A percentile compares a stretch with the other conserved stretches of the same genome.
Evolutionary conservation across 2,113 vertebrate genomes (phyloP).

Genomic region (Myanophis thanlyinensis): DNA sequence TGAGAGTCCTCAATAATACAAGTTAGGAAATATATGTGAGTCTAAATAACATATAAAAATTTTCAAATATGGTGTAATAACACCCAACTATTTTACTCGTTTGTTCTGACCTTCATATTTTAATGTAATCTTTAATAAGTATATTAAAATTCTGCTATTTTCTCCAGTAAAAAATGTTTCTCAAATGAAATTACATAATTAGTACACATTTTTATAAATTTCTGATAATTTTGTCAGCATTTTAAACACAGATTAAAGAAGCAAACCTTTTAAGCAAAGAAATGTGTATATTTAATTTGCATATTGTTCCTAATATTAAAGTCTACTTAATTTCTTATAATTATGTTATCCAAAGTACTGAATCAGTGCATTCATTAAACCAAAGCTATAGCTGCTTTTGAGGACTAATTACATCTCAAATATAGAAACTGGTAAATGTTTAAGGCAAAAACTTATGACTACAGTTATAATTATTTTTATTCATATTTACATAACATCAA

Average conservation of each 20-base stretch:
- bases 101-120: neutral
- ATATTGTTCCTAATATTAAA: neutral
- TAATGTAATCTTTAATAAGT: neutral
- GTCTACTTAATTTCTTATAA: neutral
- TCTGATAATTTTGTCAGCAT: neutral
- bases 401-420: neutral
- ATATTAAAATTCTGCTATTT: too few relatives aligned
- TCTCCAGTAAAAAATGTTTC: neutral
- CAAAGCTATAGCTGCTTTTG: neutral
- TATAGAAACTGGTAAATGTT: neutral
- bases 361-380: neutral
- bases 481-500: neutral
- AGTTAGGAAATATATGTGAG: neutral
- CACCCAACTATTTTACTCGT: neutral
- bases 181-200: neutral
- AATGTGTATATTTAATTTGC: neutral
- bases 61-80: neutral
- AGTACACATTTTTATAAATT: neutral
- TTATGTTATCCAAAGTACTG: neutral
- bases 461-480: neutral
- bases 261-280: neutral
- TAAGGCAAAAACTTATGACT: neutral
- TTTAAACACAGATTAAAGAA: neutral
- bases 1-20: neutral
- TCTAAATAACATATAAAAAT: neutral